Evolutionary conservation across 2,888 invertebrate species (phyloP).

Genomic region (Chaetoderma sp.): DNA sequence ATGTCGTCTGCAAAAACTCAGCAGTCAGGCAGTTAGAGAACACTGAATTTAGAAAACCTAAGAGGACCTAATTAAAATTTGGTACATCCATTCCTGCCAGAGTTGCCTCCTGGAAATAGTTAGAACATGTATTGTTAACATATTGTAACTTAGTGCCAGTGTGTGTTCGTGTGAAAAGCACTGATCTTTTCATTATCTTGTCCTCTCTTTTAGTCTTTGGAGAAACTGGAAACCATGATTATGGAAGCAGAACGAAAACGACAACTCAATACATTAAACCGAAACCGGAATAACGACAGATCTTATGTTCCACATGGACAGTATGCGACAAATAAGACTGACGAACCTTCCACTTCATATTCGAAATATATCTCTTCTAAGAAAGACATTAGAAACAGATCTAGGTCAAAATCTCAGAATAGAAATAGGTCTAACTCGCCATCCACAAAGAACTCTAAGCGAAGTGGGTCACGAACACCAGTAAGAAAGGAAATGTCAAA

Average conservation of each 20-base stretch:
- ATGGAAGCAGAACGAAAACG: slow-evolving; percentile 71
- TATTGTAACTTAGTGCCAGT: no score
- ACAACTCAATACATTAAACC: slow-evolving; percentile 1
- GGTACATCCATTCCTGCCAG: no score
- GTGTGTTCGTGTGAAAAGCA: no score
- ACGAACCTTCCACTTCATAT: neutral
- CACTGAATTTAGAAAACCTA: no score
- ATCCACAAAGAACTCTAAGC: slow-evolving; percentile 6
- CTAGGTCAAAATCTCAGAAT: slow-evolving; percentile 1
- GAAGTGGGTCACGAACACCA: slow-evolving; percentile 19
- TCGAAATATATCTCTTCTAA: neutral
- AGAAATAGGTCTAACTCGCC: slow-evolving; percentile 8
- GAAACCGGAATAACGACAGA: neutral
- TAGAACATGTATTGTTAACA: no score
- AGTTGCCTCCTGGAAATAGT: no score
- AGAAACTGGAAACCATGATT: slow-evolving; percentile 71
- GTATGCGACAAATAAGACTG: slow-evolving; percentile 5
- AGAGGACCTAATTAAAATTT: no score
- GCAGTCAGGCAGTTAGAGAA: no score
- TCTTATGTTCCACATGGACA: neutral
- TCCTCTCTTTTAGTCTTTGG: slow-evolving; percentile 71
- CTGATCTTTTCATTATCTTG: slow-evolving; percentile 5
- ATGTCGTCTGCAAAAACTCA: no score
- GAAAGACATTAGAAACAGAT: no score
- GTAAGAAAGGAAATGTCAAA: slow-evolving; percentile 17